These are phyloP conservation scores for Pteromalus puparum DNA, from an alignment of 1,140 invertebrate species.

Conservation along the genomic window DNA sequence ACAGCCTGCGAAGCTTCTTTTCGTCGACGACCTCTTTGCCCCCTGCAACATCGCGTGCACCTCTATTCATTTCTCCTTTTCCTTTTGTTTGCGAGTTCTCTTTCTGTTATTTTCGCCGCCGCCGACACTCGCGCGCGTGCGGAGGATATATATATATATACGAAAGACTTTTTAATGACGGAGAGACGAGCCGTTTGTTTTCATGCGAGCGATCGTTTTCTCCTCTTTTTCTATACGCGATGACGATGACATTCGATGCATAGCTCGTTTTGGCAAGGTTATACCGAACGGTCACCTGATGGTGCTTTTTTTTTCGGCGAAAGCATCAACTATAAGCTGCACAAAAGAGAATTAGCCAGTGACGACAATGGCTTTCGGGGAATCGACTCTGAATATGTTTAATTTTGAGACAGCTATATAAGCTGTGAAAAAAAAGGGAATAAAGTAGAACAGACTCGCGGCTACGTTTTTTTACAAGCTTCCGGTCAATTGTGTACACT, in stretches of 20 bases:
- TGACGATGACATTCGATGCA: no score
- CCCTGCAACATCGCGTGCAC: conserved; percentile 14
- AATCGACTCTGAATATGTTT: not conserved
- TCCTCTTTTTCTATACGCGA: not conserved
- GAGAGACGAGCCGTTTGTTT: not conserved
- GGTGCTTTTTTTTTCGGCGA: not conserved
- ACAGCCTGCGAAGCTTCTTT: conserved; percentile 5
- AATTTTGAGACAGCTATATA: not conserved
- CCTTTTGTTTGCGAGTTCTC: conserved; percentile 4
- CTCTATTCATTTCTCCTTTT: conserved; percentile 5
- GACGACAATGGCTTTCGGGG: not conserved
- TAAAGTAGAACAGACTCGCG: not conserved
- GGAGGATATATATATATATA: no score
- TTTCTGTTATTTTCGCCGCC: conserved; percentile 12
- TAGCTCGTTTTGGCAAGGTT: not conserved
- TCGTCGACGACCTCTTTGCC: conserved; percentile 11
- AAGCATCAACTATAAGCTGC: not conserved
- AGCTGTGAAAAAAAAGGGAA: not conserved
- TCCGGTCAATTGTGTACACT: conserved; percentile 25
- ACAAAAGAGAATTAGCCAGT: not conserved
- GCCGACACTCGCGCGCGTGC: not conserved
- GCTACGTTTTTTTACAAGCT: not conserved
- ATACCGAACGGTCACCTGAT: not conserved
- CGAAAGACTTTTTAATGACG: conserved; percentile 8
- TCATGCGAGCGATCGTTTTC: not conserved